Conservation (phyloP, 1,140 invertebrate species). For the Drosophila athabasca region DNA sequence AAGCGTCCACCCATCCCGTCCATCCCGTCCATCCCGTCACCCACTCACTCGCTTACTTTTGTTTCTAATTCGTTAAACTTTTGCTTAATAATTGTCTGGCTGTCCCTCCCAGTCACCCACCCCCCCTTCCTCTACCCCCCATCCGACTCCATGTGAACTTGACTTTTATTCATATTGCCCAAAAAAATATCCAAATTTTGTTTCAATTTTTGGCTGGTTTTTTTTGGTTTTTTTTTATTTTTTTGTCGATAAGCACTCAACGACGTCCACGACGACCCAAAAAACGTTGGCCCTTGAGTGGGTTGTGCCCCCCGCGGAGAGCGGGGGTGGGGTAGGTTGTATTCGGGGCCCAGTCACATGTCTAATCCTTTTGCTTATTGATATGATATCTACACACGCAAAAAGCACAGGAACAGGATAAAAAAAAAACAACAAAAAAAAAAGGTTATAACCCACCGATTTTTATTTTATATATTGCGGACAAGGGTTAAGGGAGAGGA, state of each 20-base stretch:
- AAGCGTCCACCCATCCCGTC: constrained; percentile 6
- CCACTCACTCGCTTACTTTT: constrained; percentile 39
- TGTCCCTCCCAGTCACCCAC: background rate
- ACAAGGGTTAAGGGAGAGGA: background rate
- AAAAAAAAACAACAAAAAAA: constrained; percentile 16
- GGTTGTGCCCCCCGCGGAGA: too few species aligned
- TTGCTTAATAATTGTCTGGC: constrained; percentile 80
- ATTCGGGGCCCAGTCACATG: constrained; percentile 66
- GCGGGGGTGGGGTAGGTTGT: background rate
- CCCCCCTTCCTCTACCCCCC: background rate
- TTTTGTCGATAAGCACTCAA: constrained; percentile 66
- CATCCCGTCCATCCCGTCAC: background rate
- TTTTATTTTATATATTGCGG: constrained; percentile 74
- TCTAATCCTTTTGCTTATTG: constrained; percentile 83
- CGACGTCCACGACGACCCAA: constrained; percentile 40
- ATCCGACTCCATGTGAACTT: constrained; percentile 25
- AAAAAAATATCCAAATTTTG: constrained; percentile 52
- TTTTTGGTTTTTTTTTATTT: constrained; percentile 34
- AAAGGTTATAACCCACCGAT: constrained; percentile 63
- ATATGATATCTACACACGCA: constrained; percentile 75
- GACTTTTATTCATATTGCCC: constrained; percentile 70
- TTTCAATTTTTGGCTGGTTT: constrained; percentile 23
- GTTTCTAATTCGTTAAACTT: constrained; percentile 81
- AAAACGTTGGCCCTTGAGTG: constrained; percentile 42
- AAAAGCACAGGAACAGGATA: background rate